These are phyloP conservation scores for Colius striatus DNA, from an alignment of 2,113 vertebrate genomes.

Conservation along the genomic window DNA sequence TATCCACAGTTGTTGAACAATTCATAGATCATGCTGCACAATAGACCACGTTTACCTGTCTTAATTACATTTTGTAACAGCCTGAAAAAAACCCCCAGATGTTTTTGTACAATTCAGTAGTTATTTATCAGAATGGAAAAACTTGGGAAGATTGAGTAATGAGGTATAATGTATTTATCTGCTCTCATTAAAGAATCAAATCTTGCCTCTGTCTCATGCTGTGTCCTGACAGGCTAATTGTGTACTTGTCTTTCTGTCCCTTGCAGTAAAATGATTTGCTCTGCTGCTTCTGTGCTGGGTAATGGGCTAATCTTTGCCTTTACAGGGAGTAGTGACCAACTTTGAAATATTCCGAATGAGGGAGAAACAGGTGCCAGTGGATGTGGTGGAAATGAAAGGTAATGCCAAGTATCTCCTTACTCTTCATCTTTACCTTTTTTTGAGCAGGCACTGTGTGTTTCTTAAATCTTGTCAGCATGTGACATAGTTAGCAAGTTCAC, in stretches of 20 bases:
- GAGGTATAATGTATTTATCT: neutral
- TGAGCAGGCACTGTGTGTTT: neutral
- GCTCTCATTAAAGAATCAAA: neutral
- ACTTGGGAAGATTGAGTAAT: neutral
- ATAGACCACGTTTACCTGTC: neutral
- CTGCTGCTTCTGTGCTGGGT: neutral
- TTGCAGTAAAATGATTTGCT: neutral
- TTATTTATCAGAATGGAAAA: neutral
- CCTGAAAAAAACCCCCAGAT: neutral
- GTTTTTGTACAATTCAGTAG: neutral
- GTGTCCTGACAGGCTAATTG: neutral
- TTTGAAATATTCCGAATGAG: constrained; percentile 99
- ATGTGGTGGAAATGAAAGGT: constrained; percentile 99
- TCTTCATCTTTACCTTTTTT: neutral
- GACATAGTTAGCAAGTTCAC: neutral
- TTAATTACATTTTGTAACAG: neutral
- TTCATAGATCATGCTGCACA: neutral
- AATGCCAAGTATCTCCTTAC: neutral
- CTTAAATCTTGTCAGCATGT: neutral
- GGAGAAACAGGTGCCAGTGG: constrained; percentile 98
- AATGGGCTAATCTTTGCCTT: neutral
- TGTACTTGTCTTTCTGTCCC: neutral
- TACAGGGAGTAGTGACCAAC: constrained; percentile 96
- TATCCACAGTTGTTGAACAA: neutral
- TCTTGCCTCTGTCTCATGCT: neutral